Base-by-base conservation (phyloP, 2,888 invertebrate species). In the Drosophila aldrichi region DNA sequence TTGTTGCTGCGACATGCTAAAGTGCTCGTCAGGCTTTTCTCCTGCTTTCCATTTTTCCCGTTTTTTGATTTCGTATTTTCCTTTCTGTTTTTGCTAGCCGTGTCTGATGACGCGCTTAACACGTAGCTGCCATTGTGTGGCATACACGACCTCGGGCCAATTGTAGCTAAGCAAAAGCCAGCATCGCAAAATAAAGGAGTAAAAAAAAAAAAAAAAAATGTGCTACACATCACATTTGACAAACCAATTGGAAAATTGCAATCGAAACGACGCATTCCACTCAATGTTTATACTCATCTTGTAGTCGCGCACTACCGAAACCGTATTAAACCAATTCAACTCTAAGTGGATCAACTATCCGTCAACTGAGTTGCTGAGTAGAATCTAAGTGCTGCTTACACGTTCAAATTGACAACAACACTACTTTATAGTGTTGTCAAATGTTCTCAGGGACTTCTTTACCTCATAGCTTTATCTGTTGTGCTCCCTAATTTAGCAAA, bases 11-110 rank as follows among this genome's bases (percentile, higher is more conserved):
- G 77, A 84, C 82, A 82, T 81, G 82, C 80, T 90, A 87, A 89
- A 90, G 91, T 90, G 90, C 89, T 90, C 83, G 90, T 81, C 88
- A 74, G 79, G 82, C 85, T 87, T 86, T 79, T 74, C 56, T 34
- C 60, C 32, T 20, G 29, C 55, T 60, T 57, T 25, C 40, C 18
- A 36, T 22, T 52, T 51, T 20, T 7, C 34, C 3, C 3, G 25
- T 46, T 55, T 54, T 20, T 44, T 43, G 46, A 36, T 56, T 60
- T 66, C 16, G 10, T 54, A 16, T 63, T 52, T 59, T 52, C 62
- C 49, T 56, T 70, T 22, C 22, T 57, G 36, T 25, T 55, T 56
- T 63, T 36, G 52, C 70, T 66, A 68, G 69, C 61, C 63, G 49
- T 70, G 48, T 55, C 81, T 86, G 87, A 86, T 88, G 87, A 82